Evolutionary conservation across 2,113 vertebrate genomes (phyloP), one percentile per base, ranked within the genome.

Genomic region (Rhadina sibilatrix): DNA sequence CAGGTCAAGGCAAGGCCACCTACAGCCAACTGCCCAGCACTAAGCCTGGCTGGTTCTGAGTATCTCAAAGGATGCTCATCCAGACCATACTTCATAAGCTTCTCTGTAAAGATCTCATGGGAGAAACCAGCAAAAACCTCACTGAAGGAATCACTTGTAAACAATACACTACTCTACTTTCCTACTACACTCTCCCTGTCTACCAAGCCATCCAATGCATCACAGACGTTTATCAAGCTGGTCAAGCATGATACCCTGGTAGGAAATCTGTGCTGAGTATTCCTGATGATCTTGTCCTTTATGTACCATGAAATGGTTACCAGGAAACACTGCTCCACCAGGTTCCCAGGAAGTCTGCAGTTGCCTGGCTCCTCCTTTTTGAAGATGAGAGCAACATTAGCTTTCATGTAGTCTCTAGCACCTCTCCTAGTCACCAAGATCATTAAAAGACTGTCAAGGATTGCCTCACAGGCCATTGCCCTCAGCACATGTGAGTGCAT

Each of bases 151-250:
- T 6, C 2, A 33, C 42, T n/a, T 64, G 25, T 15, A 52, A 66
- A 64, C 38, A 59, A 13, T 5, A 69, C 1, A 38, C 37, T 38
- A 38, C 37, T 38, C 37, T 38, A 38, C 37, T 38, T 40, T 13
- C 40, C 33, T 35, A 65, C 28, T 25, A 24, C 33, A 7, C 30
- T 25, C 15, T 38, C 52, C 63, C 44, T 31, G 22, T 20, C 63
- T 40, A 61, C 12, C 28, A 76, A 60, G 24, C 21, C 46, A 76
- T 8, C 18, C 18, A 44, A 24, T 15, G 46, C 35, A 49, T 16
- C 10, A 6, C 0, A 33, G 16, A 54, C 2, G 0, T 60, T 70
- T 35, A 80, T 38, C 23, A 76, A 25, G 23, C 24, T 38, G 11
- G 17, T 50, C 56, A 81, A 76, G 40, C 11, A 25, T 9, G 14